Percentiles rank a stretch among this genome's conserved stretches.
These are phyloP conservation scores for Zoanthus solanderi DNA, from an alignment of 92 coral and sea anemone species.

Conservation along the genomic window DNA sequence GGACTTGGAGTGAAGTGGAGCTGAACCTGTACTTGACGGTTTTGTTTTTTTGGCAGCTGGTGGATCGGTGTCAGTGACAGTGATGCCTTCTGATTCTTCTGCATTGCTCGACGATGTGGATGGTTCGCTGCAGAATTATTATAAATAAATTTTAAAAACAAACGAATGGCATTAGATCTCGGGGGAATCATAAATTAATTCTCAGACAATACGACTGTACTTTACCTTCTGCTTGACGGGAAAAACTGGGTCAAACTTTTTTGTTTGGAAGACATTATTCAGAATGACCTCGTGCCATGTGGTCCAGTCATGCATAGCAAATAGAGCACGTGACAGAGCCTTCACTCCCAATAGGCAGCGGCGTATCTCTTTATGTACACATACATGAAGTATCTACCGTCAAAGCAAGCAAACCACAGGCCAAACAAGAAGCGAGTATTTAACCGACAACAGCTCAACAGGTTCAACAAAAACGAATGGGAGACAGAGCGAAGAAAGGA, in stretches of 20 bases:
- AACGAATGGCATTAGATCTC: constrained; percentile 21
- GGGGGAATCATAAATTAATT: constrained; percentile 29
- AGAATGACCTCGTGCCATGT: constrained; percentile 33
- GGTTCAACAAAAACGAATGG: no score
- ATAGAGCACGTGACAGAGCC: constrained; percentile 40
- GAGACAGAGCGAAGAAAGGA: neutral
- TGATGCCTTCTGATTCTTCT: neutral
- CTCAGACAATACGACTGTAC: constrained; percentile 22
- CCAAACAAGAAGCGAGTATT: constrained; percentile 28
- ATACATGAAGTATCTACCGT: constrained; percentile 30
- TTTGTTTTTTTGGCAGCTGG: neutral
- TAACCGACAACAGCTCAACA: neutral
- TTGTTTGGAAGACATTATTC: constrained; percentile 39
- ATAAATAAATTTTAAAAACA: constrained; percentile 24
- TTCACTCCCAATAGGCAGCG: constrained; percentile 19
- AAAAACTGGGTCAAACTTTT: constrained; percentile 38
- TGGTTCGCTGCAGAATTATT: constrained; percentile 19
- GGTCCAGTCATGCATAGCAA: constrained; percentile 41
- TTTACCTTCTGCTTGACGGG: constrained; percentile 33
- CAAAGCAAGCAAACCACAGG: constrained; percentile 29
- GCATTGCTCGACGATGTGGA: constrained; percentile 32
- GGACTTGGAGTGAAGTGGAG: constrained; percentile 12
- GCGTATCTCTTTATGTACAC: neutral
- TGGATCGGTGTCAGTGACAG: neutral
- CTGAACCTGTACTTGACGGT: neutral